Base-by-base conservation (phyloP, 2,888 invertebrate species). In the Aethes cnicana region DNA sequence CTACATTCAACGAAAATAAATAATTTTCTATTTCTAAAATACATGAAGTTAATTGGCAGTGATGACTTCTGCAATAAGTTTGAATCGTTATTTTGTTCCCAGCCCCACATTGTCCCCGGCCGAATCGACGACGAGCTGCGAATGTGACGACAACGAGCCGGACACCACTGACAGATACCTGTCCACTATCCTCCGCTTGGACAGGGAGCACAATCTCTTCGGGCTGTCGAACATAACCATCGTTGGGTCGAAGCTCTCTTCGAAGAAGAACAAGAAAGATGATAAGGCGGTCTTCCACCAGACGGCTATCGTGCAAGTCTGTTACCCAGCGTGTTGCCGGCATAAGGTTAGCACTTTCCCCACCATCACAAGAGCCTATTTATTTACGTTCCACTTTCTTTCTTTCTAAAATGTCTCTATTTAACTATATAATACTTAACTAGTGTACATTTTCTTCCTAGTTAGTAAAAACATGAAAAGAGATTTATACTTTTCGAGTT, bases 191-290 rank as follows among this genome's bases (percentile, higher is more conserved):
- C 68, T 89, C 0, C 74, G 77, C 4, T 54, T 89, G 54, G 88
- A 89, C 58, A 80, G 74, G 58, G 88, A 89, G 57, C 85, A 87
- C 57, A 88, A 89, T 48, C 59, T 89, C 68, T 89, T 89, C 61
- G 88, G 88, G 1, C 56, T 89, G 12, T 86, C 87, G 1, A 81
- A 82, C 58, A 79, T 86, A 50, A 71, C 83, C 25, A 79, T 84
- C 32, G 70, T 77, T 55, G 77, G 75, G 42, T 57, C 76, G 26
- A 72, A 63, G 21, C 58, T 68, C 25, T 75, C 77, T 16, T 76
- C 66, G 56, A 77, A 72, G 50, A 70, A 57, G 30, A 69, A 71
- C 23, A 83, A 79, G 44, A 74, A 81, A 1, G 76, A 78, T 9
- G 72, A 77, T 1, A 77, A 64, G 32, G 70, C 88, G 1, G 81